Base-by-base conservation (phyloP, 2,113 vertebrate species). In the Etheostoma cragini region DNA sequence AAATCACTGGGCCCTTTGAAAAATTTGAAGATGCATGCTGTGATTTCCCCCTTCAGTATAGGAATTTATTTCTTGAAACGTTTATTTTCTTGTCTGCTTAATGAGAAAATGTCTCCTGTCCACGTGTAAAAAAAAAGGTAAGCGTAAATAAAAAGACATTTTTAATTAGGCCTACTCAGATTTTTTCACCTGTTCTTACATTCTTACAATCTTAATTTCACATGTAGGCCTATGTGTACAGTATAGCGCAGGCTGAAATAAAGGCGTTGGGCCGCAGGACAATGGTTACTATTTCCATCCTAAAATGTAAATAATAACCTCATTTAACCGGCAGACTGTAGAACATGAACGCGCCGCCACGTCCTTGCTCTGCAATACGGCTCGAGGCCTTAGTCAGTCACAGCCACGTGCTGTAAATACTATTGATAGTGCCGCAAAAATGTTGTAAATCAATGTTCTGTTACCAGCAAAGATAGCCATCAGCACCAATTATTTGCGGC, bases 391-490 rank as follows among this genome's bases (percentile, higher is more conserved):
- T 13, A 21, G 46, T 26, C 74, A 30, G 6, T 57, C 76, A 47
- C 2, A 60, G 38, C 38, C 50, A 69, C 57, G n/a, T 45, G 58
- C 47, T 62, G 33, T 33, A 35, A 33, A 76, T 26, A 46, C 14
- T 30, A 61, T 64, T 58, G 71, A 73, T 53, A 65, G 62, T 30
- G 45, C 53, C 52, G n/a, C 68, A 5, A 17, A 30, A 15, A 72
- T 24, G 72, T 30, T 35, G 63, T 79, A 86, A 88, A 86, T 87
- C 83, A 85, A 1, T 8, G 19, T 47, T 73, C 30, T 54, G 30
- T 57, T 38, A 15, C 45, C 64, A 17, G 38, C 50, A 66, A 15
- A 74, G 45, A 76, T 14, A 17, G 35, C 38, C 75, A 63, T 89
- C 84, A 85, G 38, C 82, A 71, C 33, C 71, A 71, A 62, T 67